These are phyloP conservation scores for Opisthograptis luteolata DNA, from an alignment of 2,888 invertebrate genomes.

Conservation along the genomic window DNA sequence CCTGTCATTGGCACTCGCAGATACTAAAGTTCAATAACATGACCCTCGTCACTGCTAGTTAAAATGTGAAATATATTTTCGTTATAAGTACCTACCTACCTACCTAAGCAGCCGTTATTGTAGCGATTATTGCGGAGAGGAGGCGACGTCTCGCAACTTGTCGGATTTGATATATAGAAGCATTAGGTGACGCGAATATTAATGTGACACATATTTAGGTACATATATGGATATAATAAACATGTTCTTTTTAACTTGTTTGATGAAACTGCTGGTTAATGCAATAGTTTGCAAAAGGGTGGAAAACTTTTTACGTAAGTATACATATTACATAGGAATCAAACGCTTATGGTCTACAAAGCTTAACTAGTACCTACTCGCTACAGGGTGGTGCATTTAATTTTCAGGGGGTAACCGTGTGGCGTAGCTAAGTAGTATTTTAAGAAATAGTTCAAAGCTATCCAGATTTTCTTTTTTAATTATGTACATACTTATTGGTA, in stretches of 20 bases:
- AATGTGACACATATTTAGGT: constrained; percentile 14
- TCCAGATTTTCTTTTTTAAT: too few relatives aligned
- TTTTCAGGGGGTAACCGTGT: too few relatives aligned
- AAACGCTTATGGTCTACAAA: too few relatives aligned
- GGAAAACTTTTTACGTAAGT: too few relatives aligned
- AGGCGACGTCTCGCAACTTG: constrained; percentile 38
- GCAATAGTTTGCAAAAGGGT: background rate
- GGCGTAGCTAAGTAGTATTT: too few relatives aligned
- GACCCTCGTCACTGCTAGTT: constrained; percentile 67
- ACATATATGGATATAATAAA: background rate
- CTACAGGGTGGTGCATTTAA: too few relatives aligned
- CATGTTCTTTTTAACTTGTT: background rate
- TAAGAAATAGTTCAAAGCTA: too few relatives aligned
- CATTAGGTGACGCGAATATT: constrained; percentile 22
- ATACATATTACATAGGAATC: too few relatives aligned
- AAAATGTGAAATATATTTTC: constrained; percentile 53
- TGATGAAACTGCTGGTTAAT: background rate
- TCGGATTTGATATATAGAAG: constrained; percentile 39
- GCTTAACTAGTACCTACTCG: too few relatives aligned
- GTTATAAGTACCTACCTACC: too few relatives aligned
- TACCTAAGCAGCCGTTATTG: constrained; percentile 3
- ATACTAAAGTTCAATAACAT: constrained; percentile 59
- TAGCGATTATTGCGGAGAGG: constrained; percentile 19
- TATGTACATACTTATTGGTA: too few relatives aligned
- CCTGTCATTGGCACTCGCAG: constrained; percentile 49